Evolutionary conservation across 2,888 invertebrate species (phyloP).

Genomic region (Tanaodytes sp.): DNA sequence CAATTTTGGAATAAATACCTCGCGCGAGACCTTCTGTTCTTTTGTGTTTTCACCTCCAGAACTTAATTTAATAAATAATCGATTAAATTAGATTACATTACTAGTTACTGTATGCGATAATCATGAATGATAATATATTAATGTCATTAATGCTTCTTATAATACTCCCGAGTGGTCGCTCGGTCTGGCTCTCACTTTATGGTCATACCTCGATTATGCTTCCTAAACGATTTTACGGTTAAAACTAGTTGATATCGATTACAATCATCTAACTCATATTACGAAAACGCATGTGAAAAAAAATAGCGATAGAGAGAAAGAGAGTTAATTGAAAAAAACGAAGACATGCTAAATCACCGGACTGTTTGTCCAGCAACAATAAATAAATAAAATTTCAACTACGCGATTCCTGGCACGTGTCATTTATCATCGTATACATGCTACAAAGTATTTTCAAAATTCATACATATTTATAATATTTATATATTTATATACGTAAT

Average conservation of each 20-base stretch:
- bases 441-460: conserved; percentile 46
- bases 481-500: conserved; percentile 51
- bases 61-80: conserved; percentile 73
- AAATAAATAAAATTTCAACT: conserved; percentile 62
- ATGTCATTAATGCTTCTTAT: conserved; percentile 74
- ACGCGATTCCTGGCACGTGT: conserved; percentile 55
- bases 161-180: conserved; percentile 68
- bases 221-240: conserved; percentile 45
- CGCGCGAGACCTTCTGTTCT: conserved; percentile 59
- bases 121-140: conserved; percentile 73
- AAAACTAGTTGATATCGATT: conserved; percentile 52
- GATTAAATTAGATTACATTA: conserved; percentile 73
- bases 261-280: conserved; percentile 46
- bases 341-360: conserved; percentile 61
- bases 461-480: conserved; percentile 54
- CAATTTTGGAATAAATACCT: conserved; percentile 66
- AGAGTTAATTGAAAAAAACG: conserved; percentile 34
- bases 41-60: conserved; percentile 67
- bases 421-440: conserved; percentile 53
- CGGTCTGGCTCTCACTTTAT: conserved; percentile 52
- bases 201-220: conserved; percentile 47
- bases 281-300: conserved; percentile 19
- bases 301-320: conserved; percentile 17
- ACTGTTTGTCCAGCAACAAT: conserved; percentile 47
- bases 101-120: conserved; percentile 72